Percentiles rank a stretch among this genome's conserved stretches.
phyloP scores from a whole-genome alignment of 1,140 invertebrate species.

The Drosophila punjabiensis region DNA sequence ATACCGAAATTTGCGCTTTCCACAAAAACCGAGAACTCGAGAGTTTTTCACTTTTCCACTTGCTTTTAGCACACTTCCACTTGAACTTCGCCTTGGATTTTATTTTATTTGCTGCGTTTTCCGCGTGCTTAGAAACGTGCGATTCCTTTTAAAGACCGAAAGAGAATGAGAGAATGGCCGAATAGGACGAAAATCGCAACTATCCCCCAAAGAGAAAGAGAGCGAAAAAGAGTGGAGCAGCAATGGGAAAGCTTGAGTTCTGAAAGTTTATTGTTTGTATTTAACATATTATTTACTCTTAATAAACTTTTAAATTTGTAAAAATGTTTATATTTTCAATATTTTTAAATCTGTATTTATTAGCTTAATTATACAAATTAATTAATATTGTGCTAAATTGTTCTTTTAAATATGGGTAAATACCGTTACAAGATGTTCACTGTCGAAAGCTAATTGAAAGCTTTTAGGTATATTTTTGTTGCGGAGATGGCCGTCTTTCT shows the following conservation, averaged over 20 bases:
- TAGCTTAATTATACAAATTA: not conserved
- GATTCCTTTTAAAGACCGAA: constrained; percentile 80
- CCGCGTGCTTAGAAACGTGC: constrained; percentile 70
- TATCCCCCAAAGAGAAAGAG: constrained; percentile 7
- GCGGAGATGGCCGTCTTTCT: too few relatives aligned
- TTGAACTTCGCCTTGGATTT: constrained; percentile 38
- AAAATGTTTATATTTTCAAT: not conserved
- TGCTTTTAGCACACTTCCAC: constrained; percentile 65
- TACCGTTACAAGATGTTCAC: constrained; percentile 8
- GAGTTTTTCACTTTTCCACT: constrained; percentile 49
- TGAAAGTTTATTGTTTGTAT: not conserved
- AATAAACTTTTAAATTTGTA: too few relatives aligned
- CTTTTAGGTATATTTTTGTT: not conserved
- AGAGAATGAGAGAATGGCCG: constrained; percentile 80
- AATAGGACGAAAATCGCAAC: constrained; percentile 68
- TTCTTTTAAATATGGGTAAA: not conserved
- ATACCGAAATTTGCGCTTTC: constrained; percentile 22
- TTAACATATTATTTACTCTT: not conserved
- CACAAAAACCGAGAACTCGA: constrained; percentile 18
- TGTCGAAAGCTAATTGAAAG: constrained; percentile 8
- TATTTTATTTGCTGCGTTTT: constrained; percentile 46
- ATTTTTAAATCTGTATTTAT: not conserved
- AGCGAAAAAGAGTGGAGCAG: not conserved
- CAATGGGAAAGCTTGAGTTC: not conserved
- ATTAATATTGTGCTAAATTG: not conserved